These are phyloP conservation scores for Odobenus rosmarus DNA, from an alignment of 2,113 vertebrate species.

Conservation along the genomic window DNA sequence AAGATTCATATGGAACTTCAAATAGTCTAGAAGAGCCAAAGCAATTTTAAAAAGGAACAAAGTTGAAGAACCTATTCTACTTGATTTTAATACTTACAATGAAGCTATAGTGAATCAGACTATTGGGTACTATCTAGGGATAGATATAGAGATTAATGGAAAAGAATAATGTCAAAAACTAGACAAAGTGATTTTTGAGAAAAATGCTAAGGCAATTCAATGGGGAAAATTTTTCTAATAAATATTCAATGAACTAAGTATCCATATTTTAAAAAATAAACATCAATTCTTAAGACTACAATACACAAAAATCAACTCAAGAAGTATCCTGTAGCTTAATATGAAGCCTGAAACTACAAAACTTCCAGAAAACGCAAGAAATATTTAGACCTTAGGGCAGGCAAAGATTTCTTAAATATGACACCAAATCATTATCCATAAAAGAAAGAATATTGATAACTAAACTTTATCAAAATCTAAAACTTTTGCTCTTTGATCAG, in stretches of 20 bases:
- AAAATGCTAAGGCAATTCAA: background rate
- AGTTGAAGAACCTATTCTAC: background rate
- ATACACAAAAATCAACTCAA: slow-evolving; percentile 19
- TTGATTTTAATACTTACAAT: background rate
- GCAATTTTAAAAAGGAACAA: background rate
- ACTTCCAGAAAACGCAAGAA: background rate
- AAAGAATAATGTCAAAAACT: background rate
- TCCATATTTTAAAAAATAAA: background rate
- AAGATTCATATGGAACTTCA: background rate
- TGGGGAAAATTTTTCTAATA: background rate
- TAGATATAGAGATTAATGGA: background rate
- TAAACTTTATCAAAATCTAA: slow-evolving; percentile 25
- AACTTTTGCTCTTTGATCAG: background rate
- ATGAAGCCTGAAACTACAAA: background rate
- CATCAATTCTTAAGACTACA: background rate
- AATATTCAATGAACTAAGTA: background rate
- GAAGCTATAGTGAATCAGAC: background rate
- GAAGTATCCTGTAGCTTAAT: background rate
- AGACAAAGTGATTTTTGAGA: background rate
- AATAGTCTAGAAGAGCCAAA: background rate
- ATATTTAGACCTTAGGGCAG: background rate
- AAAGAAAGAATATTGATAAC: background rate
- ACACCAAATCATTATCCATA: background rate
- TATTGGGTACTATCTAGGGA: background rate
- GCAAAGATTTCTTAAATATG: slow-evolving; percentile 23